Percentiles rank a stretch among this genome's conserved stretches.
Evolutionary conservation across 2,797 vertebrate species (phyloP).

Genomic region (Eulemur coronatus): DNA sequence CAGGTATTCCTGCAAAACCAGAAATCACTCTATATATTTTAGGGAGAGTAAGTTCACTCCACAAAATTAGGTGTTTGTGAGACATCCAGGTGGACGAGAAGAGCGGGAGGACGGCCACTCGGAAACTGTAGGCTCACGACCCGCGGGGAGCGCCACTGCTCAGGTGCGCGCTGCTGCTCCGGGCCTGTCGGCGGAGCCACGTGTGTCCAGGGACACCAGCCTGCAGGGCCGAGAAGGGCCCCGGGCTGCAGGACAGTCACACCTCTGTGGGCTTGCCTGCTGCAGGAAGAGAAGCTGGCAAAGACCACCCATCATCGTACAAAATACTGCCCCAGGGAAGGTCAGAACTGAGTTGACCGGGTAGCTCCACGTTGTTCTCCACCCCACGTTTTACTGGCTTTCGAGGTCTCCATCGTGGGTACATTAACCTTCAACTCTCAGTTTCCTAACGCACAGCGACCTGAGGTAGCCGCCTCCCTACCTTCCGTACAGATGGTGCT

Average conservation of each 20-base stretch:
- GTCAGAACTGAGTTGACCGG: not conserved
- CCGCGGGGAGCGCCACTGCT: not conserved
- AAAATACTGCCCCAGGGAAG: no score
- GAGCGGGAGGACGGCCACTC: no score
- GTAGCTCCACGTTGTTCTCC: accelerated
- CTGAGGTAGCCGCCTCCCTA: accelerated
- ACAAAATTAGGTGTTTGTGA: accelerated
- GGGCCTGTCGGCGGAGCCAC: not conserved
- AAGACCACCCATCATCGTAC: no score
- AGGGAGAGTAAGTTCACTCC: not conserved
- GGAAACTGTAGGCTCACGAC: accelerated
- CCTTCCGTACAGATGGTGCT: not conserved
- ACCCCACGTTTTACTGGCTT: accelerated
- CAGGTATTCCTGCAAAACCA: not conserved
- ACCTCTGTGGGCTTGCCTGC: not conserved
- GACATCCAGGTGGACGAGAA: no score
- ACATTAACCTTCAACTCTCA: no score
- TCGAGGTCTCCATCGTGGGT: not conserved
- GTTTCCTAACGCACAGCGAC: accelerated
- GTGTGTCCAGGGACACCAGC: accelerated
- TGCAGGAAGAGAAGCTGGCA: no score
- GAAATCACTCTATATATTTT: not conserved
- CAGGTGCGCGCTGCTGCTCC: no score
- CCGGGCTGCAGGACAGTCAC: accelerated
- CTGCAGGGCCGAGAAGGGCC: accelerated